Evolutionary conservation across 2,888 invertebrate genomes (phyloP), one percentile per base, ranked within the genome.

Genomic region (Stenoptilia bipunctidactyla): DNA sequence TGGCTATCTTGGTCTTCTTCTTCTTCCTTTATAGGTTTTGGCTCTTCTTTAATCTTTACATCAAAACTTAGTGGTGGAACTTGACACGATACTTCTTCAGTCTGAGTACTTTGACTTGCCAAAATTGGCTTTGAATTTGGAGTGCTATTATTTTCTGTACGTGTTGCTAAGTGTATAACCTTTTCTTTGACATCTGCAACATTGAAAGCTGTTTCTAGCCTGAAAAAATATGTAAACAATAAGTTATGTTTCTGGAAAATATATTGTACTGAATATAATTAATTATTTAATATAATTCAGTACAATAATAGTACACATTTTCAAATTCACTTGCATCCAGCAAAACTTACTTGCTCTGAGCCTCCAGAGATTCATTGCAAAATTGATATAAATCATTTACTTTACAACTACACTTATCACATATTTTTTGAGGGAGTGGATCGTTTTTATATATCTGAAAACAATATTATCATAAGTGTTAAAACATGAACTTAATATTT

Each of bases 351-450:
- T 86, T 87, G 49, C 88, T 87, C 55, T 90, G 90, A 30, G 89
- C 86, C 66, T 87, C 89, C 8, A 87, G 86, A 38, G 89, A 86
- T 53, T 88, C 88, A 58, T 89, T 90, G 76, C 89, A 90, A 68
- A 91, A 91, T 65, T 89, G 87, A 66, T 90, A 90, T 53, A 89
- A 82, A 65, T 89, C 86, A 57, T 90, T 90, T 58, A 91, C 85
- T 82, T 90, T 90, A 61, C 87, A 88, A 65, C 88, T 87, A 66
- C 91, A 91, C 49, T 86, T 87, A 65, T 90, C 88, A 62, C 91
- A 91, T 53, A 91, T 88, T 65, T 87, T 89, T 69, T 90, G 89
- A 39, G 91, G 90, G 55, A 91, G 75, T 57, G 83, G 85, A 65
- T 91, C 90, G 52, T 89, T 88, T 58, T 84, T 85, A 45, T 85